Conservation (phyloP, 2,888 invertebrate genomes). For the Agonopterix arenella region DNA sequence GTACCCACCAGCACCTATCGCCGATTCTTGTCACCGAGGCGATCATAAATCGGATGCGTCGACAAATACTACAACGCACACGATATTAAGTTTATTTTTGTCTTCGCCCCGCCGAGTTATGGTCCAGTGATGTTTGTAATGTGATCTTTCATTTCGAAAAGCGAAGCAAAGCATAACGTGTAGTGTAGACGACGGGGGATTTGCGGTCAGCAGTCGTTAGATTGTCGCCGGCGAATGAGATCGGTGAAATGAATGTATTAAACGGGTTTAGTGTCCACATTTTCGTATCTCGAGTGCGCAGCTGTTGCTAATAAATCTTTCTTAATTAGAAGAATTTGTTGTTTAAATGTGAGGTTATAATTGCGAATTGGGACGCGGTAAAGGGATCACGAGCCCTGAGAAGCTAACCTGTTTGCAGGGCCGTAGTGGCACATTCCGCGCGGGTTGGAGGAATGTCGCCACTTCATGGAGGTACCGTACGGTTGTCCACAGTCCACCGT, state of each 20-base stretch:
- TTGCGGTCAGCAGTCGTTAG: slow-evolving; percentile 67
- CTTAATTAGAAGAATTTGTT: slow-evolving; percentile 19
- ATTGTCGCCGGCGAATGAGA: slow-evolving; percentile 59
- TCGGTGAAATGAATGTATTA: slow-evolving; percentile 60
- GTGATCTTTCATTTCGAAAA: slow-evolving; percentile 69
- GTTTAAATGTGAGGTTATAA: slow-evolving; percentile 48
- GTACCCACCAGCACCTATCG: slow-evolving; percentile 32
- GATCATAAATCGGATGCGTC: slow-evolving; percentile 70
- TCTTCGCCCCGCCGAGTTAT: slow-evolving; percentile 72
- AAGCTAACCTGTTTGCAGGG: slow-evolving; percentile 65
- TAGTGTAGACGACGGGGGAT: slow-evolving; percentile 36
- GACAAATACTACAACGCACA: slow-evolving; percentile 71
- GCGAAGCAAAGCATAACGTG: slow-evolving; percentile 64
- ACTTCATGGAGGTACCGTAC: slow-evolving; percentile 60
- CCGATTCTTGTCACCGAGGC: slow-evolving; percentile 57
- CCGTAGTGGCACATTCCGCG: slow-evolving; percentile 52
- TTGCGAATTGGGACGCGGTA: slow-evolving; percentile 46
- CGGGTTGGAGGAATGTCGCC: slow-evolving; percentile 66
- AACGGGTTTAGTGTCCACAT: slow-evolving; percentile 58
- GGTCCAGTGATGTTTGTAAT: slow-evolving; percentile 74
- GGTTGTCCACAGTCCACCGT: slow-evolving; percentile 31
- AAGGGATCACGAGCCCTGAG: slow-evolving; percentile 45
- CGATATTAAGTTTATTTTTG: slow-evolving; percentile 76
- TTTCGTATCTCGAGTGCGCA: slow-evolving; percentile 37
- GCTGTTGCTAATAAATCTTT: slow-evolving; percentile 53